phyloP scores from a whole-genome alignment of 2,113 vertebrate species.

The Todiramphus saurophagus region DNA sequence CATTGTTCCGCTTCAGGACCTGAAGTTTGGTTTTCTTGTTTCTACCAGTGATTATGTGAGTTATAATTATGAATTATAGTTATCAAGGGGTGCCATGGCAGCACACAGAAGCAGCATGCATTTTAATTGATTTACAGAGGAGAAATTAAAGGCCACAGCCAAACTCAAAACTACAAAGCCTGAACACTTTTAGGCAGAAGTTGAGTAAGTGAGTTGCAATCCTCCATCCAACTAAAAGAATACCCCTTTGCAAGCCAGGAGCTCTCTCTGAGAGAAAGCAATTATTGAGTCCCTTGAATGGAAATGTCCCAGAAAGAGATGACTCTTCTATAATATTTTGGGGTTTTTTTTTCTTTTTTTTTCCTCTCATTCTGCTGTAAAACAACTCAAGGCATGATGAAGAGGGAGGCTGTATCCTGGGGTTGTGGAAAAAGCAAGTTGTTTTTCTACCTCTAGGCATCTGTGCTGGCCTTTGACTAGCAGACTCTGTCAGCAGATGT shows the following conservation, averaged over 20 bases:
- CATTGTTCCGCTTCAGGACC: background rate
- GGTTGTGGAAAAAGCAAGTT: background rate
- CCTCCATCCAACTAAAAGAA: background rate
- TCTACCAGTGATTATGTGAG: background rate
- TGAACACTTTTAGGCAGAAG: background rate
- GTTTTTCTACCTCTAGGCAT: accelerated
- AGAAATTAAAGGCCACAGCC: background rate
- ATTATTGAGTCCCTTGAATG: background rate
- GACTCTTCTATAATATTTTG: background rate
- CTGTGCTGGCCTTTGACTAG: background rate
- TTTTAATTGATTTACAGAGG: background rate
- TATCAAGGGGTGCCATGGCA: background rate
- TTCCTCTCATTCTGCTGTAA: background rate
- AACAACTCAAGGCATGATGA: background rate
- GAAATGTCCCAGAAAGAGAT: background rate
- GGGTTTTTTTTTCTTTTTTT: background rate
- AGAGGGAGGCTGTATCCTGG: background rate
- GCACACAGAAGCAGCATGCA: no score
- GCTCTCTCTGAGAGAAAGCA: background rate
- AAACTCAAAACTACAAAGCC: background rate
- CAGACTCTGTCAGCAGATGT: accelerated
- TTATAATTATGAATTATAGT: no score
- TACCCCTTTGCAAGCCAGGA: background rate
- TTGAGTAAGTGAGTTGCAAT: background rate
- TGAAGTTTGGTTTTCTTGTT: background rate